These are phyloP conservation scores for Tetragnatha montana DNA, from an alignment of 2,888 invertebrate genomes.

Conservation along the genomic window DNA sequence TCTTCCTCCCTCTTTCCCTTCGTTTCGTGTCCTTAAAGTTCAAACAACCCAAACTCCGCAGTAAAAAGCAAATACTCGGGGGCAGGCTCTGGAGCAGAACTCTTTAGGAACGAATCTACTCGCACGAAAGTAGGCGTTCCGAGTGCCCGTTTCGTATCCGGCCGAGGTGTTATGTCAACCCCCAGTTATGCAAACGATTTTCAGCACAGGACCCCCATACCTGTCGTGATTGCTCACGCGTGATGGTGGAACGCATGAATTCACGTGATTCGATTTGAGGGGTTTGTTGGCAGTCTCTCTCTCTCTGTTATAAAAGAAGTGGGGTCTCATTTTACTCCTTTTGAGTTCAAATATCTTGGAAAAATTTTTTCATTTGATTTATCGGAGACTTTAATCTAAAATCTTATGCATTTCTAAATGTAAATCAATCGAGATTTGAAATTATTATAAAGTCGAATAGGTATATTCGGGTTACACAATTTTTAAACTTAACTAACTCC, in stretches of 20 bases:
- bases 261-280: conserved; percentile 58
- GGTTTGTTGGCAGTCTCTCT: not conserved
- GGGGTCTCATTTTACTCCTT: too few relatives aligned
- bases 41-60: not conserved
- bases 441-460: too few relatives aligned
- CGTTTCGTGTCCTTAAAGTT: too few relatives aligned
- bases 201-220: conserved; percentile 23
- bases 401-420: too few relatives aligned
- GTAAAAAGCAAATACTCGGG: not conserved
- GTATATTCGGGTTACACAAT: too few relatives aligned
- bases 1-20: too few relatives aligned
- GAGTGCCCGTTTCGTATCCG: not conserved
- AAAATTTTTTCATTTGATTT: too few relatives aligned
- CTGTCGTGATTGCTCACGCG: conserved; percentile 25
- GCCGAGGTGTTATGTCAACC: not conserved
- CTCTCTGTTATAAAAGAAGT: not conserved
- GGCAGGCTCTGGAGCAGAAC: too few relatives aligned
- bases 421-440: too few relatives aligned
- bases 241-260: not conserved
- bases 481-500: too few relatives aligned
- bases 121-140: not conserved
- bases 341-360: too few relatives aligned
- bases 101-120: not conserved
- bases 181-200: not conserved
- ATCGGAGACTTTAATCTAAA: too few relatives aligned